Conservation (phyloP, 2,888 invertebrate species). For the Theristus sp. region DNA sequence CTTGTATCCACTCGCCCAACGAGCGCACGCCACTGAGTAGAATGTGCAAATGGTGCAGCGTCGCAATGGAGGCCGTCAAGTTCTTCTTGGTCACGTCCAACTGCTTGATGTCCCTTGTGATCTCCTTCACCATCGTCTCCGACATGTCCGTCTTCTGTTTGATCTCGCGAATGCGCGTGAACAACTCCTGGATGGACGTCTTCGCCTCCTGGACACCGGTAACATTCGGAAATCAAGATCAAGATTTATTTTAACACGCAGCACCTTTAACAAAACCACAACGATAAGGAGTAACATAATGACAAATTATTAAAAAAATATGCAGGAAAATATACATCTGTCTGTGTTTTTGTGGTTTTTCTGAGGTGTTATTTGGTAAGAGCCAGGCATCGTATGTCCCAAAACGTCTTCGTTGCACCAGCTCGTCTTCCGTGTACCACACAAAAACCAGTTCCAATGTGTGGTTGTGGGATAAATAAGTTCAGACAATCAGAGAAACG, state of each 20-base stretch:
- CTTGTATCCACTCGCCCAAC: conserved; percentile 41
- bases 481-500: background rate
- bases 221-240: conserved; percentile 30
- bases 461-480: no score
- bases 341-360: conserved; percentile 29
- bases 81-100: conserved; percentile 90
- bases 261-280: no score
- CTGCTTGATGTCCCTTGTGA: conserved; percentile 92
- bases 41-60: conserved; percentile 92
- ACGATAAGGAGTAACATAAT: no score
- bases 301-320: background rate
- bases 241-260: no score
- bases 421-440: no score
- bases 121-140: conserved; percentile 56
- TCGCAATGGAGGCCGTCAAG: conserved; percentile 86
- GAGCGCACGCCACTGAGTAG: conserved; percentile 80
- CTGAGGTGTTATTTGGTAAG: no score
- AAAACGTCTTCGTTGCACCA: no score
- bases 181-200: conserved; percentile 43
- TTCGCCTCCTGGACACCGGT: conserved; percentile 21
- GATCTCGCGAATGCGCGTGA: conserved; percentile 61
- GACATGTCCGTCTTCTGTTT: conserved; percentile 67
- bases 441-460: no score
- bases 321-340: background rate
- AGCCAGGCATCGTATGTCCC: no score